Percentiles rank a stretch among this genome's conserved stretches.
phyloP scores from a whole-genome alignment of 2,888 invertebrate species.

The Hydraecia micacea region DNA sequence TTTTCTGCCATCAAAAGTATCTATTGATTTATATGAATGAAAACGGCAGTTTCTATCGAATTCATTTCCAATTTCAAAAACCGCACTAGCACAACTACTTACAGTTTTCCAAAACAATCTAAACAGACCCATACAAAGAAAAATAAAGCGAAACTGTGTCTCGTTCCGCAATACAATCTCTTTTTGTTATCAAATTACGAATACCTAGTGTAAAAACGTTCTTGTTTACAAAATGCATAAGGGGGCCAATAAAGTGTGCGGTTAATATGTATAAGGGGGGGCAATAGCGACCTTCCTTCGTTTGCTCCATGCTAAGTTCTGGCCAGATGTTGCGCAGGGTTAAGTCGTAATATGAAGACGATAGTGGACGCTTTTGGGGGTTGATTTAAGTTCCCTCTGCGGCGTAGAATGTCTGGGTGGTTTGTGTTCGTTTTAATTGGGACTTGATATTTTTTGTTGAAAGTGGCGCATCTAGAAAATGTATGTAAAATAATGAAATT shows the following conservation, averaged over 20 bases:
- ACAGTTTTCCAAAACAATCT: conserved; percentile 48
- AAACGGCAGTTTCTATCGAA: background rate
- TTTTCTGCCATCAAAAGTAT: background rate
- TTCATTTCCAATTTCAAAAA: background rate
- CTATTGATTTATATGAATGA: background rate
- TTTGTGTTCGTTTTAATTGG: background rate
- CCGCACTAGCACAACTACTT: background rate
- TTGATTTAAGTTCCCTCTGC: conserved; percentile 43
- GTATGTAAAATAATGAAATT: background rate
- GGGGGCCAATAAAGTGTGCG: conserved; percentile 70
- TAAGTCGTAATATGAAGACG: conserved; percentile 60
- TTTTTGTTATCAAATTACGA: conserved; percentile 63
- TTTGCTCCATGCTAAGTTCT: conserved; percentile 47
- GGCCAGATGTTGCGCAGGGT: conserved; percentile 61
- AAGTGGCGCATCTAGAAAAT: too few relatives aligned
- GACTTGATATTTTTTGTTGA: background rate
- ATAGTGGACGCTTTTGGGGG: conserved; percentile 38
- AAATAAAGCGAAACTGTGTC: conserved; percentile 18
- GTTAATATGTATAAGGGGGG: conserved; percentile 76
- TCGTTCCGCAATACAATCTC: conserved; percentile 51
- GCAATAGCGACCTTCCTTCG: conserved; percentile 58
- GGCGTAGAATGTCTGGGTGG: conserved; percentile 7
- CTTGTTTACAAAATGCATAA: conserved; percentile 77
- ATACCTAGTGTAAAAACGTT: conserved; percentile 54
- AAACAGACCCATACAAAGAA: conserved; percentile 32